A percentile compares a stretch with the other conserved stretches of the same genome.
Conservation (phyloP, 1,140 invertebrate species). For the Diuraphis noxia region DNA sequence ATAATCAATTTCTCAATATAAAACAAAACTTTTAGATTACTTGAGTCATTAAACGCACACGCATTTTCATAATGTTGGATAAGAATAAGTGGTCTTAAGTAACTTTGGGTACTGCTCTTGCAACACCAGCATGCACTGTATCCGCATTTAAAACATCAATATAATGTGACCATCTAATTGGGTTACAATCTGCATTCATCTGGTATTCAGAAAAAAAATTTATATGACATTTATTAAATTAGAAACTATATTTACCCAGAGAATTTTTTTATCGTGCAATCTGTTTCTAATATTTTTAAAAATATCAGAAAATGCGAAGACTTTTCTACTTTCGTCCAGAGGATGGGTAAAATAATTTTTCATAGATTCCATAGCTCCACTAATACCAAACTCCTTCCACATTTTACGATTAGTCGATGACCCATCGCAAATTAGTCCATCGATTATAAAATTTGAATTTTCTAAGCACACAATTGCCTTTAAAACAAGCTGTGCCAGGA, state of each 20-base stretch:
- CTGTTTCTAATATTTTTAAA: neutral
- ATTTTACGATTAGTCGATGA: neutral
- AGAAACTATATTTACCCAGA: neutral
- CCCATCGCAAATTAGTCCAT: neutral
- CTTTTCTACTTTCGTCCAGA: neutral
- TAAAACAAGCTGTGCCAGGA: neutral
- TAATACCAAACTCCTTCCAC: neutral
- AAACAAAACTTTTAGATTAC: neutral
- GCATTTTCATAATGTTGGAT: neutral
- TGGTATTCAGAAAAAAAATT: neutral
- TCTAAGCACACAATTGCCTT: neutral
- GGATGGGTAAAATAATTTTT: neutral
- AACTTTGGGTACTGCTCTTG: neutral
- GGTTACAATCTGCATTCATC: neutral
- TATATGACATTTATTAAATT: neutral
- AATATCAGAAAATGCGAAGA: neutral
- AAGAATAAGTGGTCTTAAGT: neutral
- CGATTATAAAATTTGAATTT: neutral
- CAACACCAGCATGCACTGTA: neutral
- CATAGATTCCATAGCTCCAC: neutral
- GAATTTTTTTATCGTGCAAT: neutral
- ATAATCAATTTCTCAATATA: no score
- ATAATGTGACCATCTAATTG: neutral
- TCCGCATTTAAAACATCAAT: neutral
- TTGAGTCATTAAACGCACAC: neutral